phyloP scores from a whole-genome alignment of 2,113 vertebrate species.

The Notiomystis cincta region DNA sequence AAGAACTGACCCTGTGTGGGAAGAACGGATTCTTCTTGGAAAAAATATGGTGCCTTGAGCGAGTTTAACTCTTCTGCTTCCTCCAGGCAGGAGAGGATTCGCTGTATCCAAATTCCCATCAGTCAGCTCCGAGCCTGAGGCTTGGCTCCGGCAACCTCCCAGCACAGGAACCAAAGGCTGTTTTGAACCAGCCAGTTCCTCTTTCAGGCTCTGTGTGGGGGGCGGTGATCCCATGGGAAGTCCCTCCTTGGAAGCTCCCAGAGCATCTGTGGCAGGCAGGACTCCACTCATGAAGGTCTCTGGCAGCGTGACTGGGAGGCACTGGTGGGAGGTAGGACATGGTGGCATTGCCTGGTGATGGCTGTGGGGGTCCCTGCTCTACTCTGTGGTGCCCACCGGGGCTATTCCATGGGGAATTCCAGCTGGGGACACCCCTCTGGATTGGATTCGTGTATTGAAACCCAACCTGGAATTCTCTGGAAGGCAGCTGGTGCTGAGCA shows the following conservation, averaged over 20 bases:
- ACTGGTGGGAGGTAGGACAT: not conserved
- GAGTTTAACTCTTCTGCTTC: conserved; percentile 55
- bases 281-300: accelerated
- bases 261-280: not conserved
- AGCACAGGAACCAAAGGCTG: not conserved
- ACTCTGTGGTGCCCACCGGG: accelerated
- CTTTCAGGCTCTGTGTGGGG: not conserved
- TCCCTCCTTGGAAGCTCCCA: not conserved
- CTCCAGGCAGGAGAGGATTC: not conserved
- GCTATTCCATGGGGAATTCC: not conserved
- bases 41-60: conserved; percentile 40
- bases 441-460: not conserved
- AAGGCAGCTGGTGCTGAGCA: not conserved
- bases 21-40: conserved; percentile 51
- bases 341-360: accelerated
- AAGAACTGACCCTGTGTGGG: conserved; percentile 65
- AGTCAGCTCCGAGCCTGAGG: not conserved
- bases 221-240: not conserved
- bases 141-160: not conserved
- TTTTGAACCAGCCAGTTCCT: not conserved
- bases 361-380: not conserved
- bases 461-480: not conserved
- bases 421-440: not conserved
- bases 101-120: not conserved
- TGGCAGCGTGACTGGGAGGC: not conserved